Percentiles rank a stretch among this genome's conserved stretches.
phyloP scores from a whole-genome alignment of 2,797 vertebrate genomes.

The Microcaecilia unicolor region DNA sequence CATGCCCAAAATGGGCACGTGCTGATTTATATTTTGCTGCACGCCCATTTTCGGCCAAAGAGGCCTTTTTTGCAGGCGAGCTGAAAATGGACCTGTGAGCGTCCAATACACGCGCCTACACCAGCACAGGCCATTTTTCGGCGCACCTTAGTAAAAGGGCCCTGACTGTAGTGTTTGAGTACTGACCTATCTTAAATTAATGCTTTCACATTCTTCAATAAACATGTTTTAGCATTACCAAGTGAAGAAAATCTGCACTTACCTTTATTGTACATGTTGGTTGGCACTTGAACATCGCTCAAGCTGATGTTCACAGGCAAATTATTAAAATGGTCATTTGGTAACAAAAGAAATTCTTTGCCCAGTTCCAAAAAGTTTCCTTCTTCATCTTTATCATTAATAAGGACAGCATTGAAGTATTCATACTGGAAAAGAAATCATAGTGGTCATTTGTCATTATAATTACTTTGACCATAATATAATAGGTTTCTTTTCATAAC shows the following conservation, averaged over 20 bases:
- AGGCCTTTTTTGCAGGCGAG: too few relatives aligned
- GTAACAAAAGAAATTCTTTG: slow-evolving; percentile 88
- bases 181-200: too few relatives aligned
- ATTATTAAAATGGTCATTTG: slow-evolving; percentile 96
- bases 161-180: too few relatives aligned
- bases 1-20: too few relatives aligned
- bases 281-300: slow-evolving; percentile 95
- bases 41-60: too few relatives aligned
- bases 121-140: too few relatives aligned
- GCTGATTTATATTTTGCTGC: too few relatives aligned
- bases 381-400: slow-evolving; percentile 87
- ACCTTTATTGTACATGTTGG: slow-evolving; percentile 99
- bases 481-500: slow-evolving; percentile 1
- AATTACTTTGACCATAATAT: not conserved
- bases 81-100: too few relatives aligned
- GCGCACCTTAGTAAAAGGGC: too few relatives aligned
- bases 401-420: slow-evolving; percentile 96
- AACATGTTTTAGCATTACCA: not conserved
- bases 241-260: slow-evolving; percentile 17
- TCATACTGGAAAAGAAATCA: slow-evolving; percentile 73
- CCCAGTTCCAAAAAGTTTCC: slow-evolving; percentile 87
- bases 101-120: too few relatives aligned
- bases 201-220: too few relatives aligned
- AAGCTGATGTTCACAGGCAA: slow-evolving; percentile 92
- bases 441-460: not conserved